phyloP scores from a whole-genome alignment of 1,140 invertebrate genomes.

The Orchestia grillus region DNA sequence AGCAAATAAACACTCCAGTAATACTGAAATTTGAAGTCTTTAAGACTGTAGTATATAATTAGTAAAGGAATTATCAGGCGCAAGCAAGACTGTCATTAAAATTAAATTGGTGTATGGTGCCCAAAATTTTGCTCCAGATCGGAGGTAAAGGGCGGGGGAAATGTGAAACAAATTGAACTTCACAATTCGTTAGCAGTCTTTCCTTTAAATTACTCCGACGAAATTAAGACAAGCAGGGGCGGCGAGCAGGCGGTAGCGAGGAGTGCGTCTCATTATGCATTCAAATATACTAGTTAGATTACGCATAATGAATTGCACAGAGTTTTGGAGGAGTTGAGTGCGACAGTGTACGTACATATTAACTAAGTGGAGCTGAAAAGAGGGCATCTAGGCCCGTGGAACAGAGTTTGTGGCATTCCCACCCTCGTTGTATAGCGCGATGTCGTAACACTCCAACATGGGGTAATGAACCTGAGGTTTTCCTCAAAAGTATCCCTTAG shows the following conservation, averaged over 20 bases:
- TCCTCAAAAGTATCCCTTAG: neutral
- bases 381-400: neutral
- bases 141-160: neutral
- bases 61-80: neutral
- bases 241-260: neutral
- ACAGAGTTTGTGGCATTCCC: no score
- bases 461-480: neutral
- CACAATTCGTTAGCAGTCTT: neutral
- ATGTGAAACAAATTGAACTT: neutral
- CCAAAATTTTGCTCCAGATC: neutral
- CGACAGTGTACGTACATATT: constrained; percentile 22
- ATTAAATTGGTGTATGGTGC: neutral
- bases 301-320: constrained; percentile 38
- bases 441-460: neutral
- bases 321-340: constrained; percentile 48
- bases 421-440: neutral
- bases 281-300: constrained; percentile 51
- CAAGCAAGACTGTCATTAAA: neutral
- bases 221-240: neutral
- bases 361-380: neutral
- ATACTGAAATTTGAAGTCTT: neutral
- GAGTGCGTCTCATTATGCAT: constrained; percentile 17
- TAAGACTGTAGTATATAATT: neutral
- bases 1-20: neutral
- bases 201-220: neutral